Evolutionary conservation across 2,113 vertebrate species (phyloP).

Genomic region (Sula dactylatra): DNA sequence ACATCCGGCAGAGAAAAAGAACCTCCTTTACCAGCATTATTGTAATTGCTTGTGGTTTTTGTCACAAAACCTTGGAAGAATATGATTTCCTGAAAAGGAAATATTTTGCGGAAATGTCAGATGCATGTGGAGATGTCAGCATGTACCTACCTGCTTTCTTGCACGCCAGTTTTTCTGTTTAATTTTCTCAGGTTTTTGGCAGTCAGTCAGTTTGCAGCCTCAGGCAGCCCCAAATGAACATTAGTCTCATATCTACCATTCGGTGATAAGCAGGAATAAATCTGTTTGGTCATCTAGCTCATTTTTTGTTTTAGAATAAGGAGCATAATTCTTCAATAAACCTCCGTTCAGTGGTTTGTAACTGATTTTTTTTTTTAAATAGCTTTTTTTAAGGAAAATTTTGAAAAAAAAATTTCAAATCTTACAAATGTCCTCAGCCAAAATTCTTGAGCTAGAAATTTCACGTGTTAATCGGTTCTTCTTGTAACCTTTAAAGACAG

Average conservation of each 20-base stretch:
- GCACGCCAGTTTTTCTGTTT: background rate
- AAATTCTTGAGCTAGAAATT: background rate
- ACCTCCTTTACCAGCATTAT: background rate
- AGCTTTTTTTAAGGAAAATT: background rate
- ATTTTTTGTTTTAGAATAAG: background rate
- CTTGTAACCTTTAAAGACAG: background rate
- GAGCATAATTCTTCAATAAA: background rate
- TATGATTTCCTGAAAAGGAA: background rate
- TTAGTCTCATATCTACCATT: background rate
- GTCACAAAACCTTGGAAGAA: background rate
- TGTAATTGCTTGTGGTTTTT: background rate
- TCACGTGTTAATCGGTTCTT: background rate
- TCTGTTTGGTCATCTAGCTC: background rate
- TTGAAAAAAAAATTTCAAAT: background rate
- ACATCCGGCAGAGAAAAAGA: background rate
- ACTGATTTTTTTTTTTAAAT: rapidly evolving
- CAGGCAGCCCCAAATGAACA: background rate
- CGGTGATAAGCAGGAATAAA: background rate
- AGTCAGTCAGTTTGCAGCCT: background rate
- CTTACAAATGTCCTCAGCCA: background rate
- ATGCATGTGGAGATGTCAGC: background rate
- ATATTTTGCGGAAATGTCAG: background rate
- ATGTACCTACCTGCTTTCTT: background rate
- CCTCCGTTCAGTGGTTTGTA: background rate
- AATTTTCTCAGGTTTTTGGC: background rate